Conservation (phyloP, 2,888 invertebrate genomes). For the Gnatocerus cornutus region DNA sequence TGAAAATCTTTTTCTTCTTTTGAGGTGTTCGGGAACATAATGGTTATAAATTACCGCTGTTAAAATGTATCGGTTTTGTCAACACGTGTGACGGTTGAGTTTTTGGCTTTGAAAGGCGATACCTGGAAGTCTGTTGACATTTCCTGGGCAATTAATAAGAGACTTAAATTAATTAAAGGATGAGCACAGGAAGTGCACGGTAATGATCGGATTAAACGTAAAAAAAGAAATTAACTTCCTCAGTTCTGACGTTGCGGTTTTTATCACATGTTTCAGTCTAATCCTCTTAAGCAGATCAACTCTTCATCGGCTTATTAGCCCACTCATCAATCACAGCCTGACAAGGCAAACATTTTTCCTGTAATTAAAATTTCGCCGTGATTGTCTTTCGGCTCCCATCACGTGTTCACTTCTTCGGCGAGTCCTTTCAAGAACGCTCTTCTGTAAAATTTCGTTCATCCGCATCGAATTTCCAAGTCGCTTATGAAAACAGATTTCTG, state of each 20-base stretch:
- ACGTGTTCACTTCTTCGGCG: not conserved
- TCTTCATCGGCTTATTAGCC: not conserved
- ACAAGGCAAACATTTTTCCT: not conserved
- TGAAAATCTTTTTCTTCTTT: conserved; percentile 23
- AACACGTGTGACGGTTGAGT: conserved; percentile 65
- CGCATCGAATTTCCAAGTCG: conserved; percentile 42
- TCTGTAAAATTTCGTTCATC: conserved; percentile 45
- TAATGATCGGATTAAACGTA: conserved; percentile 6
- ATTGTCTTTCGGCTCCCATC: not conserved
- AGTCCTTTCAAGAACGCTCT: conserved; percentile 34
- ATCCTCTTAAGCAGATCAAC: conserved; percentile 1
- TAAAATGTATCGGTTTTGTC: conserved; percentile 67
- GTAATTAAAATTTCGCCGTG: not conserved
- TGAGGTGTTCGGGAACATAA: conserved; percentile 54
- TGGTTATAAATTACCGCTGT: conserved; percentile 67
- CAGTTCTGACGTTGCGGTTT: not conserved
- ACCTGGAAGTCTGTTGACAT: conserved; percentile 39
- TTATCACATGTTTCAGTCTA: not conserved
- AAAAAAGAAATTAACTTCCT: not conserved
- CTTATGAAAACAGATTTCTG: conserved; percentile 47
- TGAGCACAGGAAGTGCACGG: conserved; percentile 11
- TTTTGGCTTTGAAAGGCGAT: conserved; percentile 29
- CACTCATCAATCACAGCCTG: conserved; percentile 1
- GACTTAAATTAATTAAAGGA: conserved; percentile 21
- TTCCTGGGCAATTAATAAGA: conserved; percentile 37